Evolutionary conservation across 2,888 invertebrate species (phyloP), one percentile per base, ranked within the genome.

Genomic region (Lycia hirtaria): DNA sequence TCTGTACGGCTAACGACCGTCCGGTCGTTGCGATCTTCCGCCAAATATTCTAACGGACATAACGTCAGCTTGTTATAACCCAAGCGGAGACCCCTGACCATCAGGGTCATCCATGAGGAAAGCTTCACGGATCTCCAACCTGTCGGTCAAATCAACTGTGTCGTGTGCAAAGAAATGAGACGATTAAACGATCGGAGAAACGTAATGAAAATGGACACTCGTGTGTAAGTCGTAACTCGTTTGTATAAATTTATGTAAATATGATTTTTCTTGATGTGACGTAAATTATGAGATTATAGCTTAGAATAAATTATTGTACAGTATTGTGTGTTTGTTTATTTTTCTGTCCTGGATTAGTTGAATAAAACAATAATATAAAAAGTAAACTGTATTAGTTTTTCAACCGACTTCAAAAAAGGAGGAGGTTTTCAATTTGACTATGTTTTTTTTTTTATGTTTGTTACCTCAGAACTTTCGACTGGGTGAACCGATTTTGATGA

Each of bases 31-130:
- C 70, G 89, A 10, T 89, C 88, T 1, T 90, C 90, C 1, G 66
- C 83, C 0, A 92, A 89, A 75, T 85, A 84, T 66, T 86, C 86
- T 1, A 89, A 87, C 33, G 89, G 89, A 3, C 73, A 88, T 22
- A 88, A 88, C 49, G 75, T 83, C 9, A 88, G 85, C 67, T 75
- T 88, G 7, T 87, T 89, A 83, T 91, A 91, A 83, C 83, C 73
- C 67, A 68, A 69, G 60, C 65, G 69, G 32, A 72, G 62, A 59
- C 40, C 65, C 33, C 41, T 60, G 32, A 51, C 56, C 41, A 56
- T 67, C 60, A 55, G 59, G 50, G 55, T 64, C 15, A 70, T 76
- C 54, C 62, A 56, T 10, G 72, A 78, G 67, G 71, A 76, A 40
- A 68, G 64, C 44, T 56, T 70, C 17, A 37, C 47, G 15, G 64